Evolutionary conservation across 2,888 invertebrate genomes (phyloP).

Genomic region (Graphium colonna): DNA sequence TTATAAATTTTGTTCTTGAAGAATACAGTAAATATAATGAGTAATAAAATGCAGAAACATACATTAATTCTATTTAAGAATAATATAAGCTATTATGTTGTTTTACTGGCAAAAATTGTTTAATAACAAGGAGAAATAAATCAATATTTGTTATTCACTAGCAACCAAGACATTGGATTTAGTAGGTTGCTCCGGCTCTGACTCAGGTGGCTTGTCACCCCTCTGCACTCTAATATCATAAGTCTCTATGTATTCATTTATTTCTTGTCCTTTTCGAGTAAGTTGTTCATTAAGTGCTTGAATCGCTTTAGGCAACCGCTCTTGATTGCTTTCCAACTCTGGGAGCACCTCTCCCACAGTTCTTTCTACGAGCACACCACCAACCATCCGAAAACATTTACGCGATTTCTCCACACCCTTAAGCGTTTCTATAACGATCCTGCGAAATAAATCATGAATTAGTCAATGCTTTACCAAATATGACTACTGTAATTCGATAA

Average conservation of each 20-base stretch:
- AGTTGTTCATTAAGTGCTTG: slow-evolving; percentile 90
- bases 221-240: slow-evolving; percentile 91
- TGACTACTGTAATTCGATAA: not conserved
- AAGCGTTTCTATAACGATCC: slow-evolving; percentile 96
- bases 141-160: slow-evolving; percentile 44
- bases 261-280: slow-evolving; percentile 91
- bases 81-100: not conserved
- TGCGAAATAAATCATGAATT: slow-evolving; percentile 48
- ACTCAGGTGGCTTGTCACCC: slow-evolving; percentile 43
- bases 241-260: slow-evolving; percentile 94
- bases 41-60: not conserved
- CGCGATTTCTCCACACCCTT: slow-evolving; percentile 90
- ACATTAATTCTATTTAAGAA: not conserved
- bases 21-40: not conserved
- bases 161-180: slow-evolving; percentile 80
- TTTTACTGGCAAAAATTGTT: not conserved
- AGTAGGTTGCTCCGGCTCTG: slow-evolving; percentile 34
- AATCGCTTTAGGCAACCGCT: slow-evolving; percentile 89
- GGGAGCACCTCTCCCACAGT: slow-evolving; percentile 95
- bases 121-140: not conserved
- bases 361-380: slow-evolving; percentile 95
- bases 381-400: slow-evolving; percentile 95
- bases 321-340: slow-evolving; percentile 87
- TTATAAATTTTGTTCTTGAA: not conserved
- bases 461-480: not conserved